Percentiles rank a stretch among this genome's conserved stretches.
These are phyloP conservation scores for Pterostichus madidus DNA, from an alignment of 2,888 invertebrate genomes.

Conservation along the genomic window DNA sequence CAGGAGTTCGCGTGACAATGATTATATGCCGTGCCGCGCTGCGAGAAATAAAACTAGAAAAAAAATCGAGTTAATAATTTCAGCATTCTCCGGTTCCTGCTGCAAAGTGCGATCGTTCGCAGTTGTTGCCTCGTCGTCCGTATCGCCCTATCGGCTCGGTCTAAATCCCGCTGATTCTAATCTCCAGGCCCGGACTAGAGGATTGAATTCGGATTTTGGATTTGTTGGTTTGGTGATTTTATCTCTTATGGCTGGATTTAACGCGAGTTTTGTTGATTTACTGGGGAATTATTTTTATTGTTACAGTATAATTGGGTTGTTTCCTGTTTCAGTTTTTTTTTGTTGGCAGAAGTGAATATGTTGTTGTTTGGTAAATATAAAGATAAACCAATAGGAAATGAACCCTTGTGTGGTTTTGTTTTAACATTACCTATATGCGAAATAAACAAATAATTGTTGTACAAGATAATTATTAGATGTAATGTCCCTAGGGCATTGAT, in stretches of 20 bases:
- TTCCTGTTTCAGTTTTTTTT: too few species aligned
- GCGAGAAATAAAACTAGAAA: conserved; percentile 30
- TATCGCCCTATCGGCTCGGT: conserved; percentile 1
- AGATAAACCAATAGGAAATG: too few species aligned
- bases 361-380: too few species aligned
- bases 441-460: too few species aligned
- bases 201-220: conserved; percentile 12
- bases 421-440: too few species aligned
- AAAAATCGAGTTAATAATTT: conserved; percentile 52
- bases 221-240: conserved; percentile 23
- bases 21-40: conserved; percentile 39
- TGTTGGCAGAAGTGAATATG: too few species aligned
- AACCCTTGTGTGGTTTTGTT: too few species aligned
- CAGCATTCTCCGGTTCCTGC: conserved; percentile 28
- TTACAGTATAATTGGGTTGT: too few species aligned
- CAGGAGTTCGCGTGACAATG: conserved; percentile 29
- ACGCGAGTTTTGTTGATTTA: too few species aligned
- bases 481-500: too few species aligned
- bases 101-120: conserved; percentile 17
- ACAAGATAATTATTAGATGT: too few species aligned
- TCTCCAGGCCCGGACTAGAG: conserved; percentile 18
- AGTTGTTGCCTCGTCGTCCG: conserved; percentile 2
- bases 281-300: too few species aligned
- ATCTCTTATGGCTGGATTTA: conserved; percentile 2
- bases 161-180: conserved; percentile 22